Percentiles rank a stretch among this genome's conserved stretches.
Conservation (phyloP, 2,113 vertebrate species). For the Calyptommatus sinebrachiatus region DNA sequence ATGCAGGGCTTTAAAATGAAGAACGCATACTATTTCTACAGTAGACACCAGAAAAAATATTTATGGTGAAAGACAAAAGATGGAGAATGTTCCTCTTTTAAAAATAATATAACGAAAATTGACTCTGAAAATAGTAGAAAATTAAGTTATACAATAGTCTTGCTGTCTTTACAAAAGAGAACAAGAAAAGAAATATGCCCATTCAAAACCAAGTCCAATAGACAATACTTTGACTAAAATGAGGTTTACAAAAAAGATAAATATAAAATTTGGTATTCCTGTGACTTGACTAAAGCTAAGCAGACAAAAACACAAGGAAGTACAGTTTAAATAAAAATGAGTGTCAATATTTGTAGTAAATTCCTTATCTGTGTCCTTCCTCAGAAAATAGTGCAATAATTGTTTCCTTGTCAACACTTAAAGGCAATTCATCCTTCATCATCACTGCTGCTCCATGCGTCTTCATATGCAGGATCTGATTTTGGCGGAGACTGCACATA, state of each 20-base stretch:
- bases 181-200: neutral
- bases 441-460: slow-evolving; percentile 92
- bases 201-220: neutral
- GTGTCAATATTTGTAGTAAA: slow-evolving; percentile 11
- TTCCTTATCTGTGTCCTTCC: neutral
- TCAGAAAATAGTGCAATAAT: neutral
- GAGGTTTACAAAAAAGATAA: neutral
- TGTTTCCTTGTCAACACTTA: neutral
- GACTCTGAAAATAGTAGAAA: neutral
- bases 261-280: slow-evolving; percentile 28
- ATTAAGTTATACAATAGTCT: neutral
- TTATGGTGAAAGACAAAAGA: neutral
- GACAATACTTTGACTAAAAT: neutral
- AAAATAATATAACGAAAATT: neutral
- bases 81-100: too few relatives aligned
- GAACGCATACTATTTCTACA: neutral
- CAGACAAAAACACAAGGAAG: neutral
- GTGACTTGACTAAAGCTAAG: neutral
- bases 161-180: neutral
- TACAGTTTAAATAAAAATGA: neutral
- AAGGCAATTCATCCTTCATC: slow-evolving; percentile 74
- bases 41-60: neutral
- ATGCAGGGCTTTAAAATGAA: too few relatives aligned
- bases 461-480: slow-evolving; percentile 83
- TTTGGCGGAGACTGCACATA: slow-evolving; percentile 68